A percentile compares a stretch with the other conserved stretches of the same genome.
Conservation (phyloP, 2,888 invertebrate species). For the Cordilura impudica region DNA sequence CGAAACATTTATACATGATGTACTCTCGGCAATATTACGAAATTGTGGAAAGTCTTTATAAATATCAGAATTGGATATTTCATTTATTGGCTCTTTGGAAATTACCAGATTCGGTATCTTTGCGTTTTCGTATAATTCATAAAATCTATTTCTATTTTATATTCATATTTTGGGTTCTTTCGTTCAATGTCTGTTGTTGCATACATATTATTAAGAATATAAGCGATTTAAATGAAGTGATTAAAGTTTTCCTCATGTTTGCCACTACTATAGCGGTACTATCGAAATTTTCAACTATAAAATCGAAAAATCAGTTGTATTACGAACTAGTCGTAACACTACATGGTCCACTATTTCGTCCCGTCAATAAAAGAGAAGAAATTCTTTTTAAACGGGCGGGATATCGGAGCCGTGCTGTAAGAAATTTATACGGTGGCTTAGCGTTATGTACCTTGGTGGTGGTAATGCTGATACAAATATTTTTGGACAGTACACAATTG, state of each 20-base stretch:
- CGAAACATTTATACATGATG: constrained; percentile 81
- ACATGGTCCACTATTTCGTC: constrained; percentile 56
- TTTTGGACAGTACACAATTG: constrained; percentile 62
- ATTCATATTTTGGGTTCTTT: constrained; percentile 64
- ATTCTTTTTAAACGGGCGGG: constrained; percentile 49
- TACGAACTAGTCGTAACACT: constrained; percentile 60
- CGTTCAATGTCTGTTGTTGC: constrained; percentile 65
- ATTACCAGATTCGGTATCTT: constrained; percentile 27
- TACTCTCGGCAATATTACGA: constrained; percentile 85
- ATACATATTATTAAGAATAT: constrained; percentile 66
- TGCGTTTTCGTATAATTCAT: constrained; percentile 14
- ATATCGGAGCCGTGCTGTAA: constrained; percentile 56
- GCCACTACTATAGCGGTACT: constrained; percentile 64
- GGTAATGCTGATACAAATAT: constrained; percentile 62
- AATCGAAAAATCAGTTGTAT: constrained; percentile 61
- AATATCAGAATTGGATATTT: constrained; percentile 48
- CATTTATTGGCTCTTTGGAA: constrained; percentile 48
- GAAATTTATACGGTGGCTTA: constrained; percentile 64
- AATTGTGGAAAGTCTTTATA: constrained; percentile 72
- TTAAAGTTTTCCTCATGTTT: constrained; percentile 68
- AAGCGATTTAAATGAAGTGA: constrained; percentile 66
- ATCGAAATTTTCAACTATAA: constrained; percentile 64
- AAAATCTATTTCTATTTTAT: constrained; percentile 57
- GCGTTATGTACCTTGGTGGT: constrained; percentile 63
- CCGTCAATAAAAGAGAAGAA: constrained; percentile 61